Base-by-base conservation (phyloP, 2,888 invertebrate species). In the Ectemnius lituratus region DNA sequence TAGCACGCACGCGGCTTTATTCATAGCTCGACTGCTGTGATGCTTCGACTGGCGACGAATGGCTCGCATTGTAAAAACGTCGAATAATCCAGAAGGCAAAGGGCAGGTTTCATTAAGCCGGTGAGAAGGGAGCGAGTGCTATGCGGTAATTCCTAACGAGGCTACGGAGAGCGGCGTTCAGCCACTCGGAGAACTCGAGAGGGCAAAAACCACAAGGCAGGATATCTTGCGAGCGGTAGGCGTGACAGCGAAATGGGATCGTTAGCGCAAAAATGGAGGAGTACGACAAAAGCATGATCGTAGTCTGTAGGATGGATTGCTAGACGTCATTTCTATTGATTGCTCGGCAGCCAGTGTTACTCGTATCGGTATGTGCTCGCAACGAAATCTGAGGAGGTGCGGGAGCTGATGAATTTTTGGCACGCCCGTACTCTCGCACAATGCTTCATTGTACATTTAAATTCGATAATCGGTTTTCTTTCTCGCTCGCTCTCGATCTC, bases 111-210 rank as follows among this genome's bases (percentile, higher is more conserved):
- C 81, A 76, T 82, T 84, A 84, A 82, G 79, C n/a, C 6, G 79
- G 72, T 68, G 72, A 73, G 79, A 77, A 71, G 76, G 77, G 81
- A 70, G 75, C 75, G 8, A 37, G 16, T 52, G 79, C 73, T 69
- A 73, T 73, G 27, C 76, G 76, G 75, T 82, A 77, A 79, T 82
- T 82, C 79, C 83, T 81, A 82, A 82, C 79, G 83, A 83, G 82
- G 69, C 70, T 58, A 63, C 70, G 37, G 63, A 68, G 16, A 20
- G 45, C 61, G 45, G 67, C 52, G 70, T 63, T 63, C 57, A 62
- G 66, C 66, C 63, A 71, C 59, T 62, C 67, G 79, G 70, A 75
- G 70, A 68, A 70, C 70, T 74, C 60, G 76, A 64, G 63, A 69
- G 56, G 58, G 74, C 78, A 81, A 81, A 81, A 81, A 76, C 72